Percentiles rank a stretch among this genome's conserved stretches.
Evolutionary conservation across 1,140 invertebrate genomes (phyloP).

Genomic region (Leptestheria dahalacensis): DNA sequence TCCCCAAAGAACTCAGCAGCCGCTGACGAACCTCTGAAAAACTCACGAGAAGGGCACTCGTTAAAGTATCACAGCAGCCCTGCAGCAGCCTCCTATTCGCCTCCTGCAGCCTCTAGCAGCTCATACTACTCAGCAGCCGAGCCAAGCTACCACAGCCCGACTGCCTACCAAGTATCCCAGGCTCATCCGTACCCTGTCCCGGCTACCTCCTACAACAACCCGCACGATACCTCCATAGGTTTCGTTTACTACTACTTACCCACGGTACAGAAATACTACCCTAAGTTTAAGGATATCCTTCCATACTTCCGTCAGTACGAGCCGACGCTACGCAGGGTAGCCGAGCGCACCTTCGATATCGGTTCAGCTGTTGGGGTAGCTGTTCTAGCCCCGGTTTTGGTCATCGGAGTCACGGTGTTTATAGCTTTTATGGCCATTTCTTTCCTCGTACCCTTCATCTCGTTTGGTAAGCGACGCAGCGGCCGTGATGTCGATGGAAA

Average conservation of each 20-base stretch:
- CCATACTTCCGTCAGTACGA: conserved; percentile 9
- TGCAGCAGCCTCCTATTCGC: too few species aligned
- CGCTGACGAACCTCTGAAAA: neutral
- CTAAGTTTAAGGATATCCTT: conserved; percentile 14
- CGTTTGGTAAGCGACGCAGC: neutral
- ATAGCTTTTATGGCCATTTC: conserved; percentile 7
- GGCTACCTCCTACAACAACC: conserved; percentile 12
- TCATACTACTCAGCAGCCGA: neutral
- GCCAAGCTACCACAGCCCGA: neutral
- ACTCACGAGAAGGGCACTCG: neutral
- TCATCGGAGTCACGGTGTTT: neutral
- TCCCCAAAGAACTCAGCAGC: neutral
- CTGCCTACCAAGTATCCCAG: neutral
- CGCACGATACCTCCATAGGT: conserved; percentile 15
- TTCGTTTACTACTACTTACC: conserved; percentile 17
- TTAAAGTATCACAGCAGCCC: neutral
- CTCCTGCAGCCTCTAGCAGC: neutral
- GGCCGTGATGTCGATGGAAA: conserved; percentile 1
- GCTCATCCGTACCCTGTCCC: neutral
- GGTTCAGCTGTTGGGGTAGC: conserved; percentile 7
- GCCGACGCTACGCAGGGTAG: conserved; percentile 1
- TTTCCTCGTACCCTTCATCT: conserved; percentile 2
- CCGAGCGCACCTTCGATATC: neutral
- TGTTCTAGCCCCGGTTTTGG: neutral
- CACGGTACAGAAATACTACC: conserved; percentile 13